phyloP scores from a whole-genome alignment of 2,888 invertebrate genomes.

The Hyles lineata region DNA sequence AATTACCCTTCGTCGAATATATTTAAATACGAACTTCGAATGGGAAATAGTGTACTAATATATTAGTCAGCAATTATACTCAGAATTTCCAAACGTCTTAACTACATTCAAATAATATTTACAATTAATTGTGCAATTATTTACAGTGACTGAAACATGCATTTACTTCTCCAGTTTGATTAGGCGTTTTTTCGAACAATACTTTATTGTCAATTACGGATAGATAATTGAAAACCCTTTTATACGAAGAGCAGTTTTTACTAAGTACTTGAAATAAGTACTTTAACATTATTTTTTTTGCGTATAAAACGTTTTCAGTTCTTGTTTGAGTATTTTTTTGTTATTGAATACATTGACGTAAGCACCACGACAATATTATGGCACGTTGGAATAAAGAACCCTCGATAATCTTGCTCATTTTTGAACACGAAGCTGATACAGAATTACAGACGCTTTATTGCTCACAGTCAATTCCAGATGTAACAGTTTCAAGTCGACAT shows the following conservation, averaged over 20 bases:
- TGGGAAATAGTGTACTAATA: constrained; percentile 1
- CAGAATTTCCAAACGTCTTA: constrained; percentile 46
- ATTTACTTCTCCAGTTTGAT: background rate
- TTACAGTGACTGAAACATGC: constrained; percentile 45
- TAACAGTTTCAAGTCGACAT: constrained; percentile 37
- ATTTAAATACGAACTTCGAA: background rate
- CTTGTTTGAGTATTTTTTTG: constrained; percentile 45
- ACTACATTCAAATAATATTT: constrained; percentile 43
- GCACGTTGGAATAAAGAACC: constrained; percentile 65
- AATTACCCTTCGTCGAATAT: constrained; percentile 12
- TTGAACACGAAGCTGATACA: constrained; percentile 56
- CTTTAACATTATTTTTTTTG: constrained; percentile 11
- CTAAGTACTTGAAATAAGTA: constrained; percentile 19
- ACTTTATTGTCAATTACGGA: constrained; percentile 16
- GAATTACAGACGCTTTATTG: constrained; percentile 58
- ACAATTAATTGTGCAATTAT: constrained; percentile 49
- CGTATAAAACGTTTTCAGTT: constrained; percentile 26
- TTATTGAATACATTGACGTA: constrained; percentile 44
- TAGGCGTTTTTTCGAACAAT: constrained; percentile 16
- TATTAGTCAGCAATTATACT: constrained; percentile 4
- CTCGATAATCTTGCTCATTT: constrained; percentile 33
- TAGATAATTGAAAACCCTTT: background rate
- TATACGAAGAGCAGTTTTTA: background rate
- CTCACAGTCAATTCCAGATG: constrained; percentile 66
- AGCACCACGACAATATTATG: constrained; percentile 64